Base-by-base conservation (phyloP, 1,140 invertebrate genomes). In the Oscheius sp. region DNA sequence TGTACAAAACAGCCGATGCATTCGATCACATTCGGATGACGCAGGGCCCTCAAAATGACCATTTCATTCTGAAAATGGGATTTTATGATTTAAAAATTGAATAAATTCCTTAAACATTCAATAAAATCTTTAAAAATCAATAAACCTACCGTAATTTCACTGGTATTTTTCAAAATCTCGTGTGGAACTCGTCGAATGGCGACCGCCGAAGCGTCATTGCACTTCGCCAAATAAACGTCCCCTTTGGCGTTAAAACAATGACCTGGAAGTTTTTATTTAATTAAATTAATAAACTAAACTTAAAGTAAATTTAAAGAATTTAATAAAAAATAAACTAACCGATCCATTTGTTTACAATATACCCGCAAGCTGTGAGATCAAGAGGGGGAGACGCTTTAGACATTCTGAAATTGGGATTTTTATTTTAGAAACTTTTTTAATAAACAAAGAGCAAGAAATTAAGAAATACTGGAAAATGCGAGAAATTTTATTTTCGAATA, bases 1-100 rank as follows among this genome's bases (percentile, higher is more conserved):
- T 23, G 52, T 1, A 71, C 42, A 49, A 71, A 71, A 36, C 38
- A 31, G 32, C 31, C 35, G 10, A 3, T 18, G 28, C 58, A 35
- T 13, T 63, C 38, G 23, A 71, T 32, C 13, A 71, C 64, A 18
- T 71, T 52, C 2, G 34, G 58, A 49, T 71, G 59, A 18, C 32
- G n/a, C 52, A 71, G 34, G 3, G 34, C 29, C 4, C 69, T 36
- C 38, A 71, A 28, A 34, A 61, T 35, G 3, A 34, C 34, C 0
- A 46, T 28, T 7, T 71, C 69, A 28, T 49, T 52, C 69, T 71
- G 55, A 18, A 70, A 38, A 45, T 23, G 49, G 7, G 23, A 7
- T 36, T 36, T n/a, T n/a, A n/a, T n/a, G n/a, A n/a, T 31, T 13
- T n/a, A 45, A 36, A 34, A 13, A 55, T 7, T 23, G 28, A 55